Conservation (phyloP, 2,888 invertebrate genomes). For the Lathronympha strigana region DNA sequence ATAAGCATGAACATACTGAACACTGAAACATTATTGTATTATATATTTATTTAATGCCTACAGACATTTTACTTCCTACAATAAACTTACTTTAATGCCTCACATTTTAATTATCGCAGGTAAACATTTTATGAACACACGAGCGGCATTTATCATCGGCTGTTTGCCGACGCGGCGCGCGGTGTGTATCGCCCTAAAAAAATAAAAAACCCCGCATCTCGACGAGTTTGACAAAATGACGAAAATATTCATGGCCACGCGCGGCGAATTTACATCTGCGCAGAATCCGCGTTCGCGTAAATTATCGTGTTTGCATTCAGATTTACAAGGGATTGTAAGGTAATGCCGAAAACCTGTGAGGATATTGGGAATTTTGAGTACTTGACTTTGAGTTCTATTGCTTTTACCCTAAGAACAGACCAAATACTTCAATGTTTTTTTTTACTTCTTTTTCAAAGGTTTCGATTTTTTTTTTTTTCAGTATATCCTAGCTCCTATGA, state of each 20-base stretch:
- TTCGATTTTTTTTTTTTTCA: too few species aligned
- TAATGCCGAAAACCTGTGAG: background rate
- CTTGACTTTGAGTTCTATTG: background rate
- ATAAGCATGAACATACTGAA: too few species aligned
- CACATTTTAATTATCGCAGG: conserved; percentile 1
- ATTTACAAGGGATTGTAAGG: conserved; percentile 28
- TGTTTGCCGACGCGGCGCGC: conserved; percentile 15
- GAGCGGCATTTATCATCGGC: conserved; percentile 19
- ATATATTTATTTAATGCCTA: too few species aligned
- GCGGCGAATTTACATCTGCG: conserved; percentile 54
- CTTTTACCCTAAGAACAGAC: background rate
- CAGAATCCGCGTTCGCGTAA: conserved; percentile 45
- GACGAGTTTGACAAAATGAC: conserved; percentile 51
- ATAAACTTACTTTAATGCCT: background rate
- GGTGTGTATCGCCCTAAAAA: conserved; percentile 32
- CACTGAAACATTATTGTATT: too few species aligned
- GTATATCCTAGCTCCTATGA: too few species aligned
- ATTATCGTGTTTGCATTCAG: conserved; percentile 47
- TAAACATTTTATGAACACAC: conserved; percentile 13
- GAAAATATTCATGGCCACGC: conserved; percentile 64
- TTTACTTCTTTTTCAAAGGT: too few species aligned
- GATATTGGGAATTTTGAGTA: background rate
- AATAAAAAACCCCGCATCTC: conserved; percentile 42
- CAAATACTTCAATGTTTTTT: too few species aligned
- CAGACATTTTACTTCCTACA: too few species aligned